Evolutionary conservation across 1,140 invertebrate genomes (phyloP), one percentile per base, ranked within the genome.

Genomic region (Drosophila tani): DNA sequence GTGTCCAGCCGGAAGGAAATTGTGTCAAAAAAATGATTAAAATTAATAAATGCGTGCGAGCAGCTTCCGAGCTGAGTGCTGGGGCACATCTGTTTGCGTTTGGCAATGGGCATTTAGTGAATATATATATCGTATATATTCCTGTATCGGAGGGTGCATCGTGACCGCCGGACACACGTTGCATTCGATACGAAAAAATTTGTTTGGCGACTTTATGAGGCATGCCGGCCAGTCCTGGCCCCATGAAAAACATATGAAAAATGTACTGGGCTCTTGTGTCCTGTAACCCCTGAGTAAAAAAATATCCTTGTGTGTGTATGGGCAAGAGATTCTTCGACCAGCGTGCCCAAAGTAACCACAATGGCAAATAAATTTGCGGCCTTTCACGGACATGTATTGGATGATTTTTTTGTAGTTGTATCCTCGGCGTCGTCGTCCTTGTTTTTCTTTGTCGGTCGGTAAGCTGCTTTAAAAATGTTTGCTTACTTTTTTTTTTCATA

Each of bases 341-440:
- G 58, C 56, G 65, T 59, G 58, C 47, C 67, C 81, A 79, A 87
- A 87, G 78, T 87, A 90, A 88, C 84, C 84, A 71, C 84, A 88
- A 73, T 84, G 81, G 81, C 84, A 88, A 85, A 88, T 88, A 88
- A 90, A 88, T 88, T 88, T 88, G 84, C 56, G 85, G 84, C 66
- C 63, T 60, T 78, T 78, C 75, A 77, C 32, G 50, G 45, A 38
- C 75, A 62, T 77, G 66, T 79, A 79, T 67, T 79, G 77, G 38
- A 50, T 60, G 59, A 27, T 59, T 50, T 38, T 53, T 49, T 50
- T 64, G 59, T 51, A 41, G 49, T 55, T 64, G 17, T n/a, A 29
- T 35, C 14, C 45, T 32, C 35, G 19, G 46, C 38, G 35, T 45
- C 15, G 59, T 24, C 15, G 35, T 56, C 53, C 38, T 56, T 40